Evolutionary conservation across 1,140 invertebrate genomes (phyloP).

Genomic region (Homalodisca vitripennis): DNA sequence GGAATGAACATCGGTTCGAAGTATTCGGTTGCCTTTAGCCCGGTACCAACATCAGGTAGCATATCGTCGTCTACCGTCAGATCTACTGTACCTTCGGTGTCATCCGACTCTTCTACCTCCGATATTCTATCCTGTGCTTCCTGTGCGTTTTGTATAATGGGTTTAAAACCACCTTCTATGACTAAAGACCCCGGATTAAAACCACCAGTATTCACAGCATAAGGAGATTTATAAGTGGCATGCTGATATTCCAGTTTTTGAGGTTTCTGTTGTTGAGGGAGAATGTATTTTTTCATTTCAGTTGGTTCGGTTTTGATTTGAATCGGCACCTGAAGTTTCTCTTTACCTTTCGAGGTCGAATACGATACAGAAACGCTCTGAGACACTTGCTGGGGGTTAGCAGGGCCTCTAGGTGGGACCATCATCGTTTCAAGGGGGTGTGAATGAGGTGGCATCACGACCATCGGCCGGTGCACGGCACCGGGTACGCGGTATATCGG

Average conservation of each 20-base stretch:
- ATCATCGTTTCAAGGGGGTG: neutral
- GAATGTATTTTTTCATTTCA: conserved; percentile 18
- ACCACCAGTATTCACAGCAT: conserved; percentile 62
- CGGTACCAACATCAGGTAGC: conserved; percentile 47
- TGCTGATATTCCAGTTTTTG: conserved; percentile 26
- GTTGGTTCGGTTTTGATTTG: conserved; percentile 4
- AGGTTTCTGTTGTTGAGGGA: conserved; percentile 29
- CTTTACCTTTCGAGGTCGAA: conserved; percentile 31
- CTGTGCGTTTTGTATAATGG: conserved; percentile 64
- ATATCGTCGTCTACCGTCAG: conserved; percentile 32
- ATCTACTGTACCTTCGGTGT: conserved; percentile 34
- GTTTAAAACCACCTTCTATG: conserved; percentile 79
- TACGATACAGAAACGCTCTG: conserved; percentile 35
- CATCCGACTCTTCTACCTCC: conserved; percentile 49
- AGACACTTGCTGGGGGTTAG: conserved; percentile 19
- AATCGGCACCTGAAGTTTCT: neutral
- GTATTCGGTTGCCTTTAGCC: conserved; percentile 49
- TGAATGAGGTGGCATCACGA: conserved; percentile 20
- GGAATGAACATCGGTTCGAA: conserved; percentile 76
- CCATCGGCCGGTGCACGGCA: neutral
- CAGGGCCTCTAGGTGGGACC: neutral
- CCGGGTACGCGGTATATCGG: conserved; percentile 34
- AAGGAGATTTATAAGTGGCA: conserved; percentile 21
- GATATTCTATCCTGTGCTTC: conserved; percentile 53
- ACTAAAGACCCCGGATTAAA: conserved; percentile 78